Conservation (phyloP, 1,140 invertebrate species). For the Panonychus citri region DNA sequence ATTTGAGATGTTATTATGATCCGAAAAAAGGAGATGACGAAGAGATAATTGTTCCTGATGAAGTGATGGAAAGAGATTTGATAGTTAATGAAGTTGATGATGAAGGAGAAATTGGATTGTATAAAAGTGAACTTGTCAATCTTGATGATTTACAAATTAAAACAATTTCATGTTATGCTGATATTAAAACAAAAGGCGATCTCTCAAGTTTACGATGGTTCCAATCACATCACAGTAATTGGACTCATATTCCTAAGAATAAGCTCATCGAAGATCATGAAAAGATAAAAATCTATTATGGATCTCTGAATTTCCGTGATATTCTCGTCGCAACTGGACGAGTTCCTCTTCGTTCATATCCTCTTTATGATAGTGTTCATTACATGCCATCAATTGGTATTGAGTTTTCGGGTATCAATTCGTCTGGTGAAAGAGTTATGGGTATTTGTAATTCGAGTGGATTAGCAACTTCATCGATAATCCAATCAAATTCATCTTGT, state of each 20-base stretch:
- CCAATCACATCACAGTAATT: constrained; percentile 45
- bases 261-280: constrained; percentile 22
- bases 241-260: constrained; percentile 6
- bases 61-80: constrained; percentile 40
- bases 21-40: constrained; percentile 1
- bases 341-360: constrained; percentile 77
- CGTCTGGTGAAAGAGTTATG: constrained; percentile 57
- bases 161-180: constrained; percentile 37
- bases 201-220: constrained; percentile 78
- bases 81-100: constrained; percentile 61
- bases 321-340: constrained; percentile 60
- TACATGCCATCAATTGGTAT: constrained; percentile 39
- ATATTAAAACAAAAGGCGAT: constrained; percentile 59
- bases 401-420: constrained; percentile 64
- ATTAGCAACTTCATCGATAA: constrained; percentile 69
- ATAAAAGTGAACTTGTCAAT: constrained; percentile 43
- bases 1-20: constrained; percentile 32
- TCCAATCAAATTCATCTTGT: no score
- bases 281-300: constrained; percentile 57
- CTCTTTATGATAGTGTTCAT: constrained; percentile 33
- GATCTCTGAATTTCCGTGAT: constrained; percentile 78
- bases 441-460: constrained; percentile 71
- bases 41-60: constrained; percentile 1
- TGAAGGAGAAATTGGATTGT: constrained; percentile 32
- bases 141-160: background rate